Evolutionary conservation across 2,113 vertebrate species (phyloP).

Genomic region (Microtus oregoni): DNA sequence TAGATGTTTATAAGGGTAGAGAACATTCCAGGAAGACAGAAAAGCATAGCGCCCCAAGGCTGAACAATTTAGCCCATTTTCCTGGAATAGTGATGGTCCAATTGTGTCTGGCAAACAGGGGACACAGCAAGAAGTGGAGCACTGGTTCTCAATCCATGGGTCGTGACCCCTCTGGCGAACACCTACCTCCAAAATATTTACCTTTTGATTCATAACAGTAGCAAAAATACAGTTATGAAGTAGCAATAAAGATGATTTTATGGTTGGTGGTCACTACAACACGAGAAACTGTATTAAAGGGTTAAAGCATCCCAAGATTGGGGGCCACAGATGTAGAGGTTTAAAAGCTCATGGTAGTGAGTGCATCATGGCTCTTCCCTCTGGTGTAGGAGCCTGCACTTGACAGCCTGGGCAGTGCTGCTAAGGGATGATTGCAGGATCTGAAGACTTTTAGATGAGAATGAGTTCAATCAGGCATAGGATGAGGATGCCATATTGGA

Average conservation of each 20-base stretch:
- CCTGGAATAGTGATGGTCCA: not conserved
- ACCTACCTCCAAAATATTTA: not conserved
- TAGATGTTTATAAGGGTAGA: not conserved
- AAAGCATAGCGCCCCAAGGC: not conserved
- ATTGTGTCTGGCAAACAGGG: not conserved
- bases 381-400: not conserved
- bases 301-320: not conserved
- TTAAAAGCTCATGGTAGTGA: not conserved
- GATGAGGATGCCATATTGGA: not conserved
- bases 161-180: accelerated
- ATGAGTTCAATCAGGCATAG: not conserved
- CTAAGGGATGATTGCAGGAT: not conserved
- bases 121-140: not conserved
- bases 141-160: not conserved
- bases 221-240: not conserved
- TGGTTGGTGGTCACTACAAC: not conserved
- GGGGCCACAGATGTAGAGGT: not conserved
- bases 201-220: not conserved
- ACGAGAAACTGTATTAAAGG: not conserved
- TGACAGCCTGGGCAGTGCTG: not conserved
- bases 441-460: not conserved
- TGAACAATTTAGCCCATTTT: not conserved
- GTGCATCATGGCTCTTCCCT: not conserved
- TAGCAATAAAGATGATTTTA: not conserved
- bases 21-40: slow-evolving; percentile 38